Conservation (phyloP, 2,797 vertebrate genomes). For the Eremophila alpestris region DNA sequence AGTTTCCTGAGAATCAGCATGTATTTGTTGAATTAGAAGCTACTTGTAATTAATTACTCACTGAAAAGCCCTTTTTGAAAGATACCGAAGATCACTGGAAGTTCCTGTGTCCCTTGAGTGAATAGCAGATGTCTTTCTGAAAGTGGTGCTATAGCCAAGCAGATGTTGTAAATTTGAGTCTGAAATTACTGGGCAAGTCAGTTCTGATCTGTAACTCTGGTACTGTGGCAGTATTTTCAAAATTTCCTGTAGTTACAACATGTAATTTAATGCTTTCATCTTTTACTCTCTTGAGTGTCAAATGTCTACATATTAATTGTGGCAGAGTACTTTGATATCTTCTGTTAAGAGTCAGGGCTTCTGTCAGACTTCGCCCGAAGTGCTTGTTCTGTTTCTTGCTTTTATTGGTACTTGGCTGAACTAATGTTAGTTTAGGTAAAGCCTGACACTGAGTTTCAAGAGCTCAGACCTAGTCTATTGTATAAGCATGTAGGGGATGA, state of each 20-base stretch:
- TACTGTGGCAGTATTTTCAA: not conserved
- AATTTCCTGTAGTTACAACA: not conserved
- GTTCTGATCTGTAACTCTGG: not conserved
- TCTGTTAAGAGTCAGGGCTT: not conserved
- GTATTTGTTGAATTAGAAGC: slow-evolving; percentile 34
- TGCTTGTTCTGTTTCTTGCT: not conserved
- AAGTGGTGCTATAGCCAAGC: not conserved
- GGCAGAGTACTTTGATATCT: accelerated
- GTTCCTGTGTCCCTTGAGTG: not conserved
- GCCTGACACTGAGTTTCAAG: not conserved
- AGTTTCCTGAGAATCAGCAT: not conserved
- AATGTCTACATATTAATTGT: not conserved
- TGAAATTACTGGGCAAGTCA: not conserved
- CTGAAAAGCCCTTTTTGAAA: not conserved
- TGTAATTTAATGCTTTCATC: not conserved
- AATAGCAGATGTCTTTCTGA: slow-evolving; percentile 31
- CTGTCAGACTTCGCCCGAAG: not conserved
- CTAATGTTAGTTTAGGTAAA: not conserved
- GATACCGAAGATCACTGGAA: not conserved
- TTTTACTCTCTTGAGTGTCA: not conserved
- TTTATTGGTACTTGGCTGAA: not conserved
- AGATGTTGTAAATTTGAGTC: not conserved
- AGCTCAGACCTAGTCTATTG: not conserved
- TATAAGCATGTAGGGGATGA: not conserved
- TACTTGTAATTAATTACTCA: slow-evolving; percentile 19